Conservation (phyloP, 2,113 vertebrate genomes). For the Hipposideros armiger region DNA sequence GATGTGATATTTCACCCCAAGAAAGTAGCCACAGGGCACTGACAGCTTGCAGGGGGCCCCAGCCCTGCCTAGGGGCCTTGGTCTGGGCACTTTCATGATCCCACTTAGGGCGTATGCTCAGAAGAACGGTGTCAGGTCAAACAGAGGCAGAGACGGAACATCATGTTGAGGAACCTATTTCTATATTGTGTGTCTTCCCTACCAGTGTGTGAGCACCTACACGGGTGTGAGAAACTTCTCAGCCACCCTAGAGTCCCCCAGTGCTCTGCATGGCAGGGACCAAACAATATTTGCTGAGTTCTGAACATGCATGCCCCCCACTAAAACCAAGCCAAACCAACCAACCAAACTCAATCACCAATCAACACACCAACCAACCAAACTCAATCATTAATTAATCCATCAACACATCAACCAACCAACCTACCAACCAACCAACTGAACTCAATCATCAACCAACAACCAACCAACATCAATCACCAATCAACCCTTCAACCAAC, state of each 20-base stretch:
- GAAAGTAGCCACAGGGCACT: neutral
- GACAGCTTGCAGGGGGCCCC: no score
- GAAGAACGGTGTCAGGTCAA: neutral
- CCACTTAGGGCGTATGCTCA: rapidly evolving
- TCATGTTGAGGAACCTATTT: no score
- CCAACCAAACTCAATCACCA: neutral
- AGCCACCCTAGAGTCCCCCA: rapidly evolving
- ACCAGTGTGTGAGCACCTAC: neutral
- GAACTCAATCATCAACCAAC: neutral
- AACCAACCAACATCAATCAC: neutral
- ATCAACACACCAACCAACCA: neutral
- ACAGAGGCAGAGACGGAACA: rapidly evolving
- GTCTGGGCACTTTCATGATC: rapidly evolving
- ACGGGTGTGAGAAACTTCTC: neutral
- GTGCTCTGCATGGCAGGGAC: rapidly evolving
- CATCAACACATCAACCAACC: neutral
- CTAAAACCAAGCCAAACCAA: neutral
- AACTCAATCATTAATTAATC: no score
- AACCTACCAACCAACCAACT: neutral
- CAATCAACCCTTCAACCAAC: no score
- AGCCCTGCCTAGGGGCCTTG: neutral
- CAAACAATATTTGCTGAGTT: rapidly evolving
- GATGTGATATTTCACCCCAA: neutral
- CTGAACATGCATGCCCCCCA: neutral
- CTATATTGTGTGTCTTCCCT: rapidly evolving